Conservation (phyloP, 1,140 invertebrate genomes). For the Leptopilina boulardi region DNA sequence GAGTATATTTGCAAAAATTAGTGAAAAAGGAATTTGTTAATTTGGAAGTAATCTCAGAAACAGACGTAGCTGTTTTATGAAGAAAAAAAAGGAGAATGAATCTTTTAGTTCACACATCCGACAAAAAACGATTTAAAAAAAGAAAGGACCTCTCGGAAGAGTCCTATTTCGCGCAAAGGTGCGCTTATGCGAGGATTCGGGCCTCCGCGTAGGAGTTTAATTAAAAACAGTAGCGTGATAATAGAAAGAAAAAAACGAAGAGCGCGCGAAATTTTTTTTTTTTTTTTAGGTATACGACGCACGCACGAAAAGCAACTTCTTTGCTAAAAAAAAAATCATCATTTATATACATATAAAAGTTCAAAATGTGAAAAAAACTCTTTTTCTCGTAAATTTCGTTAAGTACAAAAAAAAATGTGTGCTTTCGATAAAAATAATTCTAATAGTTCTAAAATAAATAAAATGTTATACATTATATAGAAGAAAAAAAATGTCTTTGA, state of each 20-base stretch:
- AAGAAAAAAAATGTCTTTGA: background rate
- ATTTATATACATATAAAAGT: background rate
- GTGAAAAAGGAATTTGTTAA: background rate
- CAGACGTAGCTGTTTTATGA: background rate
- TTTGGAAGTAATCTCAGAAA: background rate
- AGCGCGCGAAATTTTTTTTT: too few relatives aligned
- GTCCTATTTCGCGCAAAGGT: conserved; percentile 4
- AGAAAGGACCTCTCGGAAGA: background rate
- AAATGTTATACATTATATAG: background rate
- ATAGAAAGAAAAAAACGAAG: conserved; percentile 30
- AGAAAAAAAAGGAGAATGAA: background rate
- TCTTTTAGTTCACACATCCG: conserved; percentile 22
- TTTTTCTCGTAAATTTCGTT: background rate
- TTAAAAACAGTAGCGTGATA: conserved; percentile 28
- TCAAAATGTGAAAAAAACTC: background rate
- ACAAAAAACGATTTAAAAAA: conserved; percentile 17
- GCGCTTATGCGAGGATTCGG: conserved; percentile 21
- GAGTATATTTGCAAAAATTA: background rate
- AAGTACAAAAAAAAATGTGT: background rate
- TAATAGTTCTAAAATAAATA: background rate
- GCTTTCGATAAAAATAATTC: background rate
- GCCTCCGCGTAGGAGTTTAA: conserved; percentile 26
- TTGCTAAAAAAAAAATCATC: background rate
- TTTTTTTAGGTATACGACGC: conserved; percentile 27
- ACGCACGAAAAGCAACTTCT: conserved; percentile 25